These are phyloP conservation scores for Melozone crissalis DNA, from an alignment of 2,113 vertebrate species.

Conservation along the genomic window DNA sequence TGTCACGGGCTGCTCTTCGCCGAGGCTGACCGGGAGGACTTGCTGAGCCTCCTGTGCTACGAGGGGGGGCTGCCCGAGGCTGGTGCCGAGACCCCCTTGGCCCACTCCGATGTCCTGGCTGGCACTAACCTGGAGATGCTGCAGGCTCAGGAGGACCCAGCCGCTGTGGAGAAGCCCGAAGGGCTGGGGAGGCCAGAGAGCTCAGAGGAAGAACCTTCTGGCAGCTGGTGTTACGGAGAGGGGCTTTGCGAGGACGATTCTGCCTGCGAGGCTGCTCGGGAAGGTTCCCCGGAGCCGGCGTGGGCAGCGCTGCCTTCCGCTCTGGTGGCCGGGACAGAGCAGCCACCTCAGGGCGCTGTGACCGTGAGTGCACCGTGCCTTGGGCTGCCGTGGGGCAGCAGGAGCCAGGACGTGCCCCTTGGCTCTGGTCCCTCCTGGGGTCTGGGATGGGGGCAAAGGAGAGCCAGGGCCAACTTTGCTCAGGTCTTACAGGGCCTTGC, in stretches of 20 bases:
- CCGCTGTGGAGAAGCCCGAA: not conserved
- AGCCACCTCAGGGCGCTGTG: not conserved
- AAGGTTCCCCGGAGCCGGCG: slow-evolving; percentile 62
- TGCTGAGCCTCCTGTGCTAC: slow-evolving; percentile 80
- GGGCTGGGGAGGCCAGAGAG: not conserved
- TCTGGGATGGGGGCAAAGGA: not conserved
- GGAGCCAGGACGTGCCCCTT: not conserved
- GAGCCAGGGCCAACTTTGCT: not conserved
- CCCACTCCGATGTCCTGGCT: not conserved
- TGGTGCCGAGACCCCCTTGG: not conserved
- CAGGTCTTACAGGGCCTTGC: not conserved
- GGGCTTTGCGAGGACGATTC: not conserved
- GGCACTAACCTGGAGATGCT: not conserved
- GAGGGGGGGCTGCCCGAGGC: slow-evolving; percentile 48
- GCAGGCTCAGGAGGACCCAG: not conserved
- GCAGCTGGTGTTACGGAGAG: not conserved
- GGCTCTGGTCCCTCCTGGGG: not conserved
- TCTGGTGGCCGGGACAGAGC: not conserved
- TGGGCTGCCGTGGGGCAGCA: accelerated
- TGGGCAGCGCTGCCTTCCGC: slow-evolving; percentile 44
- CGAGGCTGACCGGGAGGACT: slow-evolving; percentile 78
- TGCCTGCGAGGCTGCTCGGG: slow-evolving; percentile 1
- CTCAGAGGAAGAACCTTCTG: slow-evolving; percentile 42
- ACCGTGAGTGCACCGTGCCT: not conserved
- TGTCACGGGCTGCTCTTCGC: slow-evolving; percentile 83